phyloP scores from a whole-genome alignment of 2,888 invertebrate genomes.

The Ecdyonurus torrentis region DNA sequence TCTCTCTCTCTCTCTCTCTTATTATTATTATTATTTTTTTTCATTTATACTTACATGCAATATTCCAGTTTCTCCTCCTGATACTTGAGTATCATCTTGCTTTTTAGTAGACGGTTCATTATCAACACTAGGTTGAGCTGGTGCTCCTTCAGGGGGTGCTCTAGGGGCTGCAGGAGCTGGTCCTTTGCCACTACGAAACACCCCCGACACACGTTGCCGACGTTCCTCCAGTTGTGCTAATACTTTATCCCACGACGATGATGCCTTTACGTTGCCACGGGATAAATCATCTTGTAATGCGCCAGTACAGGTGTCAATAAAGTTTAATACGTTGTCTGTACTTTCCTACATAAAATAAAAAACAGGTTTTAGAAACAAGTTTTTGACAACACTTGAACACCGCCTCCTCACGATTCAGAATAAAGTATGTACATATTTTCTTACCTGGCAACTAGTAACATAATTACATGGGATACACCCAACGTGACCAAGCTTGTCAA shows the following conservation, averaged over 20 bases:
- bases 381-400: constrained; percentile 11
- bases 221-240: not conserved
- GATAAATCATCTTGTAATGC: not conserved
- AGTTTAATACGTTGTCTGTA: not conserved
- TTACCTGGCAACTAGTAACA: constrained; percentile 59
- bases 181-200: not conserved
- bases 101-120: not conserved
- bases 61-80: not conserved
- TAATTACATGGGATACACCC: constrained; percentile 81
- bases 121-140: not conserved
- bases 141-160: constrained; percentile 1
- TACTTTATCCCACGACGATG: not conserved
- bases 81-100: not conserved
- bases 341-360: constrained; percentile 7
- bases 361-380: constrained; percentile 6
- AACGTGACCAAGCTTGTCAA: constrained; percentile 62
- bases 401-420: not conserved
- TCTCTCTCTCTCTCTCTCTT: too few species aligned
- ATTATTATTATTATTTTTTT: too few species aligned
- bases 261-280: not conserved
- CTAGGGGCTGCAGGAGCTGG: not conserved
- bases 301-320: not conserved
- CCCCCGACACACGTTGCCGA: not conserved
- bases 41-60: not conserved
- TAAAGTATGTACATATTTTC: too few species aligned